These are phyloP conservation scores for Harmothoe impar DNA, from an alignment of 2,888 invertebrate genomes.

Conservation along the genomic window DNA sequence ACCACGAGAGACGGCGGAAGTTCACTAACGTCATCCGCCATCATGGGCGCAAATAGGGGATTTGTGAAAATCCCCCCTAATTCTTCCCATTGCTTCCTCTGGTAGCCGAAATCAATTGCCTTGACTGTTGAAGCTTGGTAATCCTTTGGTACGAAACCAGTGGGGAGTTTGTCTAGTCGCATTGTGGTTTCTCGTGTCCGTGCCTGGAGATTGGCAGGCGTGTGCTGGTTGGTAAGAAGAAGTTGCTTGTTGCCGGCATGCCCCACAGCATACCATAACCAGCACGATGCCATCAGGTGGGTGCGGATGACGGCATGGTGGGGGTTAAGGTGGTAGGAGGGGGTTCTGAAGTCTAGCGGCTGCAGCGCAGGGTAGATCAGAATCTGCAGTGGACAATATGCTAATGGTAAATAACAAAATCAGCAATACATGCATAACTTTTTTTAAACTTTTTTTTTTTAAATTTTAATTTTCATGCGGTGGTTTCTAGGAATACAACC, in stretches of 20 bases:
- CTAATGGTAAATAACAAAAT: neutral
- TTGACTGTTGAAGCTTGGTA: neutral
- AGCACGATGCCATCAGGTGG: constrained; percentile 41
- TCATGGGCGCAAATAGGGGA: constrained; percentile 81
- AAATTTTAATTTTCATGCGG: no score
- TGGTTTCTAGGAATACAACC: no score
- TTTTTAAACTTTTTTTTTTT: no score
- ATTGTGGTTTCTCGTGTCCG: neutral
- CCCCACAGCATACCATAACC: constrained; percentile 42
- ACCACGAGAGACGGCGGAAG: constrained; percentile 81
- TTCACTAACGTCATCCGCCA: constrained; percentile 76
- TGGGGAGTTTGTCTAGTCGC: neutral
- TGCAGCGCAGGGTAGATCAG: constrained; percentile 21
- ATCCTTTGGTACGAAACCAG: neutral
- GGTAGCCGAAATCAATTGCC: neutral
- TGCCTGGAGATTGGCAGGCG: neutral
- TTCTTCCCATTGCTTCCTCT: constrained; percentile 43
- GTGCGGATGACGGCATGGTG: neutral
- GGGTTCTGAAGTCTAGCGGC: constrained; percentile 21
- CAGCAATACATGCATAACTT: no score
- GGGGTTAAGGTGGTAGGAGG: neutral
- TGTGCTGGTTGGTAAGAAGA: constrained; percentile 4
- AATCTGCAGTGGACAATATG: neutral
- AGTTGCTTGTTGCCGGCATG: constrained; percentile 33
- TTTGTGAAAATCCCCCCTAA: constrained; percentile 73